A percentile compares a stretch with the other conserved stretches of the same genome.
Conservation (phyloP, 2,888 invertebrate genomes). For the Pegoplata infirma region DNA sequence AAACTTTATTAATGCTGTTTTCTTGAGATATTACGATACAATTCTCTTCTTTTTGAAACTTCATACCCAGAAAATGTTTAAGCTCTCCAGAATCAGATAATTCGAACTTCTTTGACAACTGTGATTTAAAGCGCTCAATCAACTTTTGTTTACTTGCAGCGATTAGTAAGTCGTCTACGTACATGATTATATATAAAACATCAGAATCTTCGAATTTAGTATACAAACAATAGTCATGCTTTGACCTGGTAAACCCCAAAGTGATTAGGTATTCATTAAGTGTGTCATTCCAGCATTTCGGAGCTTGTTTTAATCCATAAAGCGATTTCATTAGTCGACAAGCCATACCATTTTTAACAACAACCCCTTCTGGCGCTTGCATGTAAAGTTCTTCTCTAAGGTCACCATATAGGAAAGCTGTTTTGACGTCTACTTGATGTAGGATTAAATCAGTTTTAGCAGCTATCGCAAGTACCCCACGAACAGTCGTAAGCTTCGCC, state of each 20-base stretch:
- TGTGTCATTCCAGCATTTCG: slow-evolving; percentile 26
- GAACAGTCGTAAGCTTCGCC: slow-evolving; percentile 22
- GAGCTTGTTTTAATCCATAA: slow-evolving; percentile 27
- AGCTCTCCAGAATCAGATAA: slow-evolving; percentile 34
- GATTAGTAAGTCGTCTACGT: slow-evolving; percentile 28
- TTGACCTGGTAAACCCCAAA: slow-evolving; percentile 20
- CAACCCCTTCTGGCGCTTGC: slow-evolving; percentile 11
- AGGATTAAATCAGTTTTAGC: background rate
- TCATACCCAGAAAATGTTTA: slow-evolving; percentile 25
- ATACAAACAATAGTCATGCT: slow-evolving; percentile 39
- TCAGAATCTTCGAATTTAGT: slow-evolving; percentile 11
- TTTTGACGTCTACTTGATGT: too few species aligned
- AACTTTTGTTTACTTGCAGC: background rate
- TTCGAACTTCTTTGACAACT: slow-evolving; percentile 14
- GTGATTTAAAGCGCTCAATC: slow-evolving; percentile 12
- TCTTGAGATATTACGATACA: slow-evolving; percentile 12
- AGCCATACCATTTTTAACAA: background rate
- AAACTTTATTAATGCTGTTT: slow-evolving; percentile 5
- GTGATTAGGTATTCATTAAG: slow-evolving; percentile 4
- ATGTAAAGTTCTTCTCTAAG: too few species aligned
- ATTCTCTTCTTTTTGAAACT: slow-evolving; percentile 1
- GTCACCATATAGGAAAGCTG: too few species aligned
- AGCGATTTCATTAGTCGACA: slow-evolving; percentile 17
- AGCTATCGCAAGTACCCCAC: slow-evolving; percentile 15
- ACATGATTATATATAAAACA: slow-evolving; percentile 4